Conservation (phyloP, 2,113 vertebrate species). For the Esox niger region DNA sequence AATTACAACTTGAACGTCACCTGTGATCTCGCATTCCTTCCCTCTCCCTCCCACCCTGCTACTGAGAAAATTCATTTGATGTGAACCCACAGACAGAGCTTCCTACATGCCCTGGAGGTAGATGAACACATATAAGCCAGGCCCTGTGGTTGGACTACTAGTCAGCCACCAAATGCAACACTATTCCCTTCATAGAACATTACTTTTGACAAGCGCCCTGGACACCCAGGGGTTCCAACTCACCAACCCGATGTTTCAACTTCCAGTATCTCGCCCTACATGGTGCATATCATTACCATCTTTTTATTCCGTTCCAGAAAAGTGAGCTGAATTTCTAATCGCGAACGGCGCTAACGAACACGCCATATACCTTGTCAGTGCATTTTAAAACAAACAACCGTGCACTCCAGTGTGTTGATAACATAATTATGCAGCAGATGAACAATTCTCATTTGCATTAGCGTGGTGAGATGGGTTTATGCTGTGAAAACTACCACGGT, state of each 20-base stretch:
- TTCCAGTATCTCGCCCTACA: conserved; percentile 59
- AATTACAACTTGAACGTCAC: too few species aligned
- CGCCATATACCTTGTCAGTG: conserved; percentile 53
- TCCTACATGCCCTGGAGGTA: conserved; percentile 13
- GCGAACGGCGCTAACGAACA: conserved; percentile 28
- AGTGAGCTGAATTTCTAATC: conserved; percentile 35
- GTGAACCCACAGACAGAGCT: conserved; percentile 19
- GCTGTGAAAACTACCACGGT: conserved; percentile 12
- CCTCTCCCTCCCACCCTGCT: too few species aligned
- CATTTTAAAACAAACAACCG: conserved; percentile 28
- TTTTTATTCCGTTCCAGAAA: not conserved
- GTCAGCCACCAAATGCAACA: too few species aligned
- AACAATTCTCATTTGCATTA: conserved; percentile 10
- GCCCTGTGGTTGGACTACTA: not conserved
- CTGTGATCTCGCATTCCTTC: too few species aligned
- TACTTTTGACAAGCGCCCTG: conserved; percentile 36
- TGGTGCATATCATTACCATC: conserved; percentile 46
- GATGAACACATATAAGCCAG: conserved; percentile 12
- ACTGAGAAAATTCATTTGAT: not conserved
- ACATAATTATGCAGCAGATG: conserved; percentile 38
- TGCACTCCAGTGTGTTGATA: conserved; percentile 31
- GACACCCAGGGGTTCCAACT: conserved; percentile 63
- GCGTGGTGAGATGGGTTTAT: conserved; percentile 25
- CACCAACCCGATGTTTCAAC: conserved; percentile 20
- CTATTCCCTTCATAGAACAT: not conserved